phyloP scores from a whole-genome alignment of 2,888 invertebrate species.

The Parnassius orleans region DNA sequence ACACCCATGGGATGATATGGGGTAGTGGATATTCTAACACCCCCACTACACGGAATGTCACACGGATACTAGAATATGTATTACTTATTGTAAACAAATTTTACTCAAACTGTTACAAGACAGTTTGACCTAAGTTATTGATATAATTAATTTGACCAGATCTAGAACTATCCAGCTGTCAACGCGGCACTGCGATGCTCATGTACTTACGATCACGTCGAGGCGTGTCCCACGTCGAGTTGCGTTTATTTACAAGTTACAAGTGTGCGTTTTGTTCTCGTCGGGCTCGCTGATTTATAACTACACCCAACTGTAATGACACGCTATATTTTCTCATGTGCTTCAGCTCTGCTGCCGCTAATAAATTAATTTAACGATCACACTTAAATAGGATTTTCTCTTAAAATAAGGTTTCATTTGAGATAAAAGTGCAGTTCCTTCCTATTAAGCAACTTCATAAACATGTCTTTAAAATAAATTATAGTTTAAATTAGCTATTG shows the following conservation, averaged over 20 bases:
- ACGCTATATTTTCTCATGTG: neutral
- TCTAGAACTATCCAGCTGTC: conserved; percentile 12
- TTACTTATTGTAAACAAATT: no score
- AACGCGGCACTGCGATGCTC: conserved; percentile 4
- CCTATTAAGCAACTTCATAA: no score
- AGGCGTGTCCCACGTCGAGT: conserved; percentile 38
- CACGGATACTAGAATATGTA: no score
- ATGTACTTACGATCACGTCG: conserved; percentile 16
- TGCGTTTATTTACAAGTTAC: conserved; percentile 50
- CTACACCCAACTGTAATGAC: conserved; percentile 15
- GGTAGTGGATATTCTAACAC: no score
- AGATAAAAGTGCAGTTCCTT: no score
- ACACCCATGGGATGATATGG: no score
- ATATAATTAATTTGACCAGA: conserved; percentile 19
- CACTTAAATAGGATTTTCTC: neutral
- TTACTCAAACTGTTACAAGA: no score
- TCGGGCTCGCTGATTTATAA: conserved; percentile 41
- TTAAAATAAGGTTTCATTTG: no score
- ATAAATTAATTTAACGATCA: neutral
- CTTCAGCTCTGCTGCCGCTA: neutral
- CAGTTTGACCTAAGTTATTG: neutral
- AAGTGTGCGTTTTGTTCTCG: conserved; percentile 39
- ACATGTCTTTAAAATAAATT: no score
- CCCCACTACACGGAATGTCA: no score
- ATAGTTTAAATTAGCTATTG: no score